Percentiles rank a stretch among this genome's conserved stretches.
Evolutionary conservation across 2,113 vertebrate genomes (phyloP).

Genomic region (Macquaria australasica): DNA sequence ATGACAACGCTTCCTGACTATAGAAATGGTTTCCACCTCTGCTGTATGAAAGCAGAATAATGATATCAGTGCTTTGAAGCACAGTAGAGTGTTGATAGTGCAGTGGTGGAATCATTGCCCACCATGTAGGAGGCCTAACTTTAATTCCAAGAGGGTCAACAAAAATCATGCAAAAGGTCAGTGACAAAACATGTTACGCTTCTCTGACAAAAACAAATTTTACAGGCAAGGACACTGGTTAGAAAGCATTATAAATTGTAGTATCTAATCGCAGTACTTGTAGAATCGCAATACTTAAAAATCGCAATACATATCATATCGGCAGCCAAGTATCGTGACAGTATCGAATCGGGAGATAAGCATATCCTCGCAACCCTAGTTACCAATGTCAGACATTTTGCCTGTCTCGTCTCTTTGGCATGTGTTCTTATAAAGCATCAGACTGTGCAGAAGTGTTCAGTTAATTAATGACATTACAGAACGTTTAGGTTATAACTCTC

Average conservation of each 20-base stretch:
- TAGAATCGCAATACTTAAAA: too few species aligned
- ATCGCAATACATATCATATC: too few species aligned
- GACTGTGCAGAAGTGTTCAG: background rate
- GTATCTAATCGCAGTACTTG: too few species aligned
- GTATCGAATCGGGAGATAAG: too few species aligned
- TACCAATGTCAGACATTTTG: background rate
- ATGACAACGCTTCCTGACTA: background rate
- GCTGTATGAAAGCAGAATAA: background rate
- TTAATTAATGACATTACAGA: background rate
- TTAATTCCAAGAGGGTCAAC: background rate
- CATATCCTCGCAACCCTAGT: too few species aligned
- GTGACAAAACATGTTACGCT: accelerated
- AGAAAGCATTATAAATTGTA: background rate
- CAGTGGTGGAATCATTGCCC: background rate
- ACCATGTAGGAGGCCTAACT: background rate
- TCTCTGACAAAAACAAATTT: background rate
- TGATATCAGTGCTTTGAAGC: background rate
- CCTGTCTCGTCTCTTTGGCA: background rate
- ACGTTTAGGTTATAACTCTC: background rate
- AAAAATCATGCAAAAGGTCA: background rate
- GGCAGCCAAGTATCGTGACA: too few species aligned
- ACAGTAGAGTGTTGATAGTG: background rate
- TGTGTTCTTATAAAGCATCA: too few species aligned
- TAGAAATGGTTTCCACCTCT: background rate
- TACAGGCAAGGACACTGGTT: background rate